A percentile compares a stretch with the other conserved stretches of the same genome.
phyloP scores from a whole-genome alignment of 2,888 invertebrate species.

The Drosophila ezoana region DNA sequence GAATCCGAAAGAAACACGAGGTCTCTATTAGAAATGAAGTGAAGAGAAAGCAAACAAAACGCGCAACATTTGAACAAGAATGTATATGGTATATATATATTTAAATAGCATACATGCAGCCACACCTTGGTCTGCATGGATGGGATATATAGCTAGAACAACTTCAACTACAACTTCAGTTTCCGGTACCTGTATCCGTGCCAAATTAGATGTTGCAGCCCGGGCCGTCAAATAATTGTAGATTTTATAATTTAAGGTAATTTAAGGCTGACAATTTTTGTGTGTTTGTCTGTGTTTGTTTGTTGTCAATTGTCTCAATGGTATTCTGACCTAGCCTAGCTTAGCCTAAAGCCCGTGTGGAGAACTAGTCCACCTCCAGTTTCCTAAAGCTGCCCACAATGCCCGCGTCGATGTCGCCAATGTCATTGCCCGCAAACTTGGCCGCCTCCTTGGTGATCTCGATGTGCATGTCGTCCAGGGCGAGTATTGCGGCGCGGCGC shows the following conservation, averaged over 20 bases:
- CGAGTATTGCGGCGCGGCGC: slow-evolving; percentile 88
- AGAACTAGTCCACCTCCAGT: slow-evolving; percentile 90
- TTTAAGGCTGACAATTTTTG: slow-evolving; percentile 26
- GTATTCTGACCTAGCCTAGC: slow-evolving; percentile 71
- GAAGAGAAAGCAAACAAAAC: neutral
- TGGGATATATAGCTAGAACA: slow-evolving; percentile 38
- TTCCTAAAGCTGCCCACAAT: slow-evolving; percentile 94
- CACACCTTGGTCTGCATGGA: slow-evolving; percentile 27
- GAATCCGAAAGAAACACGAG: neutral
- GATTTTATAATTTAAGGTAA: slow-evolving; percentile 48
- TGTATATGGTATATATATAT: slow-evolving; percentile 59
- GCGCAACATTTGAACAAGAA: slow-evolving; percentile 38
- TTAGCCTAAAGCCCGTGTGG: slow-evolving; percentile 55
- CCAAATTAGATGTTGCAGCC: slow-evolving; percentile 19
- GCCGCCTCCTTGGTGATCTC: slow-evolving; percentile 87
- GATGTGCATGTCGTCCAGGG: slow-evolving; percentile 91
- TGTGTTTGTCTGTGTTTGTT: slow-evolving; percentile 17
- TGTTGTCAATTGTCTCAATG: slow-evolving; percentile 75
- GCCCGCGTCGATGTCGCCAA: slow-evolving; percentile 89
- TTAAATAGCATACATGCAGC: slow-evolving; percentile 62
- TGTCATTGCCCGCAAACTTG: slow-evolving; percentile 87
- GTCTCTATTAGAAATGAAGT: neutral
- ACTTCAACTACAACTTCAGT: slow-evolving; percentile 44
- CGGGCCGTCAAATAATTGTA: slow-evolving; percentile 35
- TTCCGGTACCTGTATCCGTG: slow-evolving; percentile 42